Percentiles rank a stretch among this genome's conserved stretches.
These are phyloP conservation scores for Dendrolimus pini DNA, from an alignment of 2,888 invertebrate genomes.

Conservation along the genomic window DNA sequence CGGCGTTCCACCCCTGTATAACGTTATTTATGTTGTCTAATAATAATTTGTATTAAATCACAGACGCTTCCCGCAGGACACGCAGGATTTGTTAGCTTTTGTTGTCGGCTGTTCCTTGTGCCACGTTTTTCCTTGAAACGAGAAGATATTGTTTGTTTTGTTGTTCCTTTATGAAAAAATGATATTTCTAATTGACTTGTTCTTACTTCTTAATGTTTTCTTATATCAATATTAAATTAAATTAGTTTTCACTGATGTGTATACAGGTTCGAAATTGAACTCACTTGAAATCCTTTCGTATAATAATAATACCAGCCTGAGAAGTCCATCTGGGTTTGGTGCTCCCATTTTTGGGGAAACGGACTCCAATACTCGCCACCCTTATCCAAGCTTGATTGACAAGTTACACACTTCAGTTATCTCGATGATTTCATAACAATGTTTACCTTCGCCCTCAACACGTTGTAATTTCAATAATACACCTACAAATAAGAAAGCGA, in stretches of 20 bases:
- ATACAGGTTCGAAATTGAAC: no score
- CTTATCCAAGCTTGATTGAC: no score
- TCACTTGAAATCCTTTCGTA: no score
- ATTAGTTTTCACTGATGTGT: no score
- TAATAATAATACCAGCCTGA: no score
- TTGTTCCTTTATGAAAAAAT: conserved; percentile 42
- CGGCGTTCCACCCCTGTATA: conserved; percentile 48
- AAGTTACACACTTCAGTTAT: no score
- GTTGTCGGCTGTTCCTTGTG: conserved; percentile 49
- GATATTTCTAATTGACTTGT: conserved; percentile 27
- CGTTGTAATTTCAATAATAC: no score
- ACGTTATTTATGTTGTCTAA: conserved; percentile 74
- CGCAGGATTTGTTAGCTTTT: conserved; percentile 73
- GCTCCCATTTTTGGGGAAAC: no score
- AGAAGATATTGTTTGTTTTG: conserved; percentile 48
- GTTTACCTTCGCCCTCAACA: conserved; percentile 11
- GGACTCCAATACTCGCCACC: no score
- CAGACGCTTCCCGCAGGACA: conserved; percentile 64
- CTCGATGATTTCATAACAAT: no score
- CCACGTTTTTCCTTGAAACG: conserved; percentile 39
- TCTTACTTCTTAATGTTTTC: conserved; percentile 16
- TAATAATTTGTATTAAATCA: conserved; percentile 78
- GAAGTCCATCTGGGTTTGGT: no score
- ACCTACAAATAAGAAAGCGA: no score
- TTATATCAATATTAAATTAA: conserved; percentile 3